A percentile compares a stretch with the other conserved stretches of the same genome.
These are phyloP conservation scores for Dendrolimus houi DNA, from an alignment of 2,888 invertebrate genomes.

Conservation along the genomic window DNA sequence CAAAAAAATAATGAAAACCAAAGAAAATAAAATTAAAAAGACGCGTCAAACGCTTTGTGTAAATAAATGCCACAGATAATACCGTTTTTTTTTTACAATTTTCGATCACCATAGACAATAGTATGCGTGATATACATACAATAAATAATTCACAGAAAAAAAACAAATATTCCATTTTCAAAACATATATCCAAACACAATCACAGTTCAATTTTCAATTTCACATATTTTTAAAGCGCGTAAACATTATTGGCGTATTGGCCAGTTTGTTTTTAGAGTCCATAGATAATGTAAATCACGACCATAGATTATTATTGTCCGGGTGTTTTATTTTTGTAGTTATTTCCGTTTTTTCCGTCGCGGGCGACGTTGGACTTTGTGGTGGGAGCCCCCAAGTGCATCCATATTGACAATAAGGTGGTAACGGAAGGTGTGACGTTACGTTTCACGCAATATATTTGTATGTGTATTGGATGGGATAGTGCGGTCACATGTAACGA, in stretches of 20 bases:
- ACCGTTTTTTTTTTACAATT: conserved; percentile 22
- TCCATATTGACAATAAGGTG: conserved; percentile 51
- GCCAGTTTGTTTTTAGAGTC: conserved; percentile 3
- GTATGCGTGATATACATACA: conserved; percentile 14
- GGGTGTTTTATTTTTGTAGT: conserved; percentile 14
- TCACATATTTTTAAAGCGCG: conserved; percentile 18
- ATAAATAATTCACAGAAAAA: conserved; percentile 2
- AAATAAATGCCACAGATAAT: conserved; percentile 61
- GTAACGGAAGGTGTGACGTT: conserved; percentile 26
- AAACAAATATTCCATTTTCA: conserved; percentile 24
- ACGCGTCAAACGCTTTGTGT: conserved; percentile 43
- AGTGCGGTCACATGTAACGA: conserved; percentile 74
- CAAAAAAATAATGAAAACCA: conserved; percentile 22
- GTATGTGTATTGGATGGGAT: conserved; percentile 65
- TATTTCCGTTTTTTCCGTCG: conserved; percentile 76
- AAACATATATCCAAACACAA: conserved; percentile 32
- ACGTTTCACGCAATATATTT: conserved; percentile 25
- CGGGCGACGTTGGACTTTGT: conserved; percentile 73
- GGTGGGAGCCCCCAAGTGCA: conserved; percentile 58
- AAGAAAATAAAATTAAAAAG: conserved; percentile 25
- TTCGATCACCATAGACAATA: conserved; percentile 27
- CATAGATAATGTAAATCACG: conserved; percentile 6
- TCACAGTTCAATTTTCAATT: conserved; percentile 55
- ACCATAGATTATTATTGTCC: conserved; percentile 6
- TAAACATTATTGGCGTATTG: conserved; percentile 14